Conservation (phyloP, 2,113 vertebrate species). For the Cichladusa arquata region DNA sequence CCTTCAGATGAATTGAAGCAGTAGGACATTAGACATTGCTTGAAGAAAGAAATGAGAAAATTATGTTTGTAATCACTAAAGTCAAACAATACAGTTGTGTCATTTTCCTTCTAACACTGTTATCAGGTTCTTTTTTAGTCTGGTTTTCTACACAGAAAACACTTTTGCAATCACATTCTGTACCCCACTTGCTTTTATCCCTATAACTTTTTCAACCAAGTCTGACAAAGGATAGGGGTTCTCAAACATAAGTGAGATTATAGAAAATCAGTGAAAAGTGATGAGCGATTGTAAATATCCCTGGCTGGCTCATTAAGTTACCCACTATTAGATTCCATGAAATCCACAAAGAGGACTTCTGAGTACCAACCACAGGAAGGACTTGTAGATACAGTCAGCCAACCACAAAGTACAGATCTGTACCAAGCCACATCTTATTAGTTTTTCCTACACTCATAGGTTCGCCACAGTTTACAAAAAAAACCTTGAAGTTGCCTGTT, state of each 20-base stretch:
- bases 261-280: neutral
- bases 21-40: neutral
- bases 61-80: neutral
- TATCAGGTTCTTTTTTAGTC: neutral
- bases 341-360: neutral
- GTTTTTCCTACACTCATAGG: neutral
- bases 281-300: neutral
- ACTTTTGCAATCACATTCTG: neutral
- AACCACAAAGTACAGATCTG: neutral
- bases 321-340: neutral
- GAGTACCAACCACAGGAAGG: neutral
- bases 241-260: neutral
- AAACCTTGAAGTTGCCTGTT: neutral
- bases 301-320: neutral
- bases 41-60: constrained; percentile 29
- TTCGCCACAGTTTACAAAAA: neutral
- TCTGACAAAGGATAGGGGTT: neutral
- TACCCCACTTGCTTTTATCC: neutral
- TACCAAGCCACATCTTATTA: neutral
- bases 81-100: neutral
- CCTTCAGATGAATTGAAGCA: neutral
- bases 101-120: neutral
- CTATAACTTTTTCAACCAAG: neutral
- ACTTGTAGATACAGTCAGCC: neutral
- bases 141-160: neutral